phyloP scores from a whole-genome alignment of 2,888 invertebrate species.

The Drosophila basisetae region DNA sequence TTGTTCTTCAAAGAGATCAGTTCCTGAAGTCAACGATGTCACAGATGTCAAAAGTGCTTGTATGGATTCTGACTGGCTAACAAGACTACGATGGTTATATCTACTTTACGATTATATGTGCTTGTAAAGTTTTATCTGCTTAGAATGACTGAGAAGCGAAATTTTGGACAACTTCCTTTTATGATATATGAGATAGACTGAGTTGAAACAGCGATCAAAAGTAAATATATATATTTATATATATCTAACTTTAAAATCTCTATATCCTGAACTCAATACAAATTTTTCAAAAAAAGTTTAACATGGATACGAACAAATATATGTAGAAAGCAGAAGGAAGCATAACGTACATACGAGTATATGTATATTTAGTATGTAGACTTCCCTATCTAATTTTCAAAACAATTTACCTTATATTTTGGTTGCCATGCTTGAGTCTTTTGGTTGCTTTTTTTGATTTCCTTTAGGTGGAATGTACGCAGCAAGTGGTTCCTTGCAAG shows the following conservation, averaged over 20 bases:
- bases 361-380: neutral
- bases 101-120: neutral
- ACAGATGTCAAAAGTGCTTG: neutral
- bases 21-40: neutral
- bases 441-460: neutral
- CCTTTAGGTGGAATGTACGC: neutral
- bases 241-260: no score
- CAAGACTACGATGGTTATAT: neutral
- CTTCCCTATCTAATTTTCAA: neutral
- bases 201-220: neutral
- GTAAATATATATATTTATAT: no score
- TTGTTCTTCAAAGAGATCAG: neutral
- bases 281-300: neutral
- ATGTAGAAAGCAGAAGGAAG: no score
- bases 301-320: no score
- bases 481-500: conserved; percentile 26
- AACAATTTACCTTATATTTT: neutral
- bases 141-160: neutral
- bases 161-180: neutral
- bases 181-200: neutral
- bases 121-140: neutral
- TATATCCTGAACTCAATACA: no score
- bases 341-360: no score
- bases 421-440: neutral
- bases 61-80: neutral